Percentiles rank a stretch among this genome's conserved stretches.
Evolutionary conservation across 2,797 vertebrate genomes (phyloP).

Genomic region (Neopelma chrysocephalum): DNA sequence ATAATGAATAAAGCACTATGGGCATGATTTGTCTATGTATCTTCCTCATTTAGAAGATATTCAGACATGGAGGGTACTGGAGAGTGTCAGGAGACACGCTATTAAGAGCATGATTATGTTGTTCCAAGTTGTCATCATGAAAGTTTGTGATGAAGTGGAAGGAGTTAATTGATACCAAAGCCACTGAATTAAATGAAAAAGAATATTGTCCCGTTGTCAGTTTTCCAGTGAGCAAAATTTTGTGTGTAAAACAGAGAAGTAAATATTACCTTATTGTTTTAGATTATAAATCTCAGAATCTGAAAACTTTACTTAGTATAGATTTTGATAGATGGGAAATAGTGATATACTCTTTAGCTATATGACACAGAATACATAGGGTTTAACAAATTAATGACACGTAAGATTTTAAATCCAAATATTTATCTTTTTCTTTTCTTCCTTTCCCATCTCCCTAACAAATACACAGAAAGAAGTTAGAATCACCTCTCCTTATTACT

Average conservation of each 20-base stretch:
- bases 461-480: background rate
- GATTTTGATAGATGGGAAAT: background rate
- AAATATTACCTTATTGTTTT: background rate
- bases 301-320: background rate
- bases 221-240: background rate
- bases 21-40: background rate
- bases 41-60: background rate
- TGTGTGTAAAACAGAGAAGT: background rate
- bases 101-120: background rate
- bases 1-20: background rate
- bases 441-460: accelerated
- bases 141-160: background rate
- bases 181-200: background rate
- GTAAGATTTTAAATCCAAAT: background rate
- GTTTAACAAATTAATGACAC: background rate
- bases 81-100: background rate
- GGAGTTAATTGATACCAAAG: background rate
- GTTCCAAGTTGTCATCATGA: background rate
- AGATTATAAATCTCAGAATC: background rate
- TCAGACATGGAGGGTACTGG: background rate
- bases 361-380: background rate
- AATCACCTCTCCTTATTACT: background rate
- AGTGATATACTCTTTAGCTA: background rate
- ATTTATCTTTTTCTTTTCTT: background rate
- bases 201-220: background rate